Evolutionary conservation across 2,113 vertebrate genomes (phyloP).

Genomic region (Paramisgurnus dabryanus): DNA sequence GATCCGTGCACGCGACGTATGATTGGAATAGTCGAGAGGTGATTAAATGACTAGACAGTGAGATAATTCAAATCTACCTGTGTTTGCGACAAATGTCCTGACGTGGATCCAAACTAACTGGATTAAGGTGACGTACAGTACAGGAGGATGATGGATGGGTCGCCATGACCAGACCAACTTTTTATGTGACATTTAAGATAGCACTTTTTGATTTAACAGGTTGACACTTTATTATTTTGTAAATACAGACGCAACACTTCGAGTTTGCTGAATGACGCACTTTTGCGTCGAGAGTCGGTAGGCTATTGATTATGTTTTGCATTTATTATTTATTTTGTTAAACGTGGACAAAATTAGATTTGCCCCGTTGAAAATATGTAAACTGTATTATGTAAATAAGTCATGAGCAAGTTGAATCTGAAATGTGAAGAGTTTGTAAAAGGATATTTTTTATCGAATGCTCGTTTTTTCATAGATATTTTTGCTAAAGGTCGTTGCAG

Average conservation of each 20-base stretch:
- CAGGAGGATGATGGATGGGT: not conserved
- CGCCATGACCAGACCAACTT: not conserved
- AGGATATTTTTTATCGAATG: too few species aligned
- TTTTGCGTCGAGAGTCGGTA: slow-evolving; percentile 32
- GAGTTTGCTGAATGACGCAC: slow-evolving; percentile 49
- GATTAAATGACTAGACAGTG: not conserved
- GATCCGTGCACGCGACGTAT: not conserved
- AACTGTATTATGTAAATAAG: not conserved
- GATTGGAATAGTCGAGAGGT: not conserved
- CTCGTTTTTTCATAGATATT: not conserved
- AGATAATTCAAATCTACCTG: slow-evolving; percentile 35
- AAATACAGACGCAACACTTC: not conserved
- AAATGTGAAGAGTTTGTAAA: not conserved
- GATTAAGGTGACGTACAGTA: slow-evolving; percentile 38
- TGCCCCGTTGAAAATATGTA: not conserved
- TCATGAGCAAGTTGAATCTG: not conserved
- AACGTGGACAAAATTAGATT: not conserved
- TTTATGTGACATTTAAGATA: not conserved
- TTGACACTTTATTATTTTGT: not conserved
- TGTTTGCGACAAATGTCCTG: slow-evolving; percentile 15
- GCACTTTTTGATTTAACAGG: not conserved
- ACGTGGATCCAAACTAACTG: slow-evolving; percentile 44
- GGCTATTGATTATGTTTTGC: not conserved
- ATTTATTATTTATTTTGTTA: not conserved
- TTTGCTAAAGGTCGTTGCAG: too few species aligned